Base-by-base conservation (phyloP, 2,113 vertebrate genomes). In the Clarias macrocephalus region DNA sequence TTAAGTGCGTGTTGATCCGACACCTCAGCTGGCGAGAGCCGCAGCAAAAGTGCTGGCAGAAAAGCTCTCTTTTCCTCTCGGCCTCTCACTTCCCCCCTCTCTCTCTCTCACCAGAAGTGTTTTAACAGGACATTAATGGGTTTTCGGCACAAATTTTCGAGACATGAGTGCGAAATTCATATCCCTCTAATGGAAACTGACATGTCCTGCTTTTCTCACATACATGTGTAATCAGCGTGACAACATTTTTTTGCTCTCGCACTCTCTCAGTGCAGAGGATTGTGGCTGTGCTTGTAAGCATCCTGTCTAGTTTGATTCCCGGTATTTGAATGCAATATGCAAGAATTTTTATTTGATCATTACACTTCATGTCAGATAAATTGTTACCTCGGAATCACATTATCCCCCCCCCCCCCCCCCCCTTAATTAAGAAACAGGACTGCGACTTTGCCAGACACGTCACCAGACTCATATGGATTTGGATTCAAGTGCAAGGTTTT, bases 71-170 rank as follows among this genome's bases (percentile, higher is more conserved):
- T 72, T 85, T 62, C 63, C 37, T 86, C 33, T 72, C 83, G 21
- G 9, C 3, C 93, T 96, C 91, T 93, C 92, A 94, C 91, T 94
- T 93, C 92, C 89, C 89, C 89, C 48, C 76, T n/a, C n/a, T n/a
- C n/a, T n/a, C n/a, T n/a, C n/a, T 95, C 91, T 94, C 93, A n/a
- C 96, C 95, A 95, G 95, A 96, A 96, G 95, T 96, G 97, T 96
- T 98, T 96, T 97, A 96, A 97, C 96, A 96, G 95, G 93, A 95
- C 95, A 97, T 97, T 98, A 98, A 98, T 98, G 97, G 97, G 94
- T 95, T 94, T 94, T 91, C 96, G 95, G 94, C 90, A 93, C 79
- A 89, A 94, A 95, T 97, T 96, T 95, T 96, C 95, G 96, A 97
- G 97, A 95, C 92, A 95, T 95, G 93, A 92, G 95, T 95, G 95